Evolutionary conservation across 2,888 invertebrate genomes (phyloP), one percentile per base, ranked within the genome.

Genomic region (Clanis bilineata): DNA sequence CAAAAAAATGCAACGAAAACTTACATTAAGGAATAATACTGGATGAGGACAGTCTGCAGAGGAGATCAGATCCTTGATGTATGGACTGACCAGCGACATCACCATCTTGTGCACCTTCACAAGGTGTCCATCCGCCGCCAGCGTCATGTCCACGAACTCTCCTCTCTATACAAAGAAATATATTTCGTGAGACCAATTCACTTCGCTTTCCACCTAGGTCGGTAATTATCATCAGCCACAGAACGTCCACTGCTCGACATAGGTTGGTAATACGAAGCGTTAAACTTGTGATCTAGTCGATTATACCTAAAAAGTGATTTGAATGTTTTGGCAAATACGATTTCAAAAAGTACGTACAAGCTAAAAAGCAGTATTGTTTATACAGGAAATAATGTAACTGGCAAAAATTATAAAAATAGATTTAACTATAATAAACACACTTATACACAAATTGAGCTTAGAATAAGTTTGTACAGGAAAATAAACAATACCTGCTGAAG

Each of bases 81-180:
- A 92, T 0, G 92, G 91, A 60, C 92, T 92, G 18, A 88, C 87
- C 0, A 91, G 78, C 0, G 90, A 89, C 63, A 92, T 63, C 3
- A 92, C 79, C 58, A 92, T 71, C 69, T 90, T 87, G 62, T 92
- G 92, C 1, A 90, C 92, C 67, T 90, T 92, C 2, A 92, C 90
- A 60, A 82, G 75, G 64, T 90, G 85, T 0, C 91, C 91, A 41
- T 92, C 91, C 1, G 91, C 91, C 2, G 91, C 92, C 38, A 92
- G 63, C 0, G 92, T 92, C 89, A 92, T 88, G 65, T 92, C 92
- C 36, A 92, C 92, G 71, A 92, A 90, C 63, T 91, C 88, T 9
- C 85, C 91, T 69, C 80, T 85, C 92, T 92, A 71, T 21, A 61
- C 39, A 58, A 25, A 54, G 1, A 9, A 12, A n/a, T n/a, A 45